phyloP scores from a whole-genome alignment of 1,140 invertebrate species.

The Drosophila littoralis region DNA sequence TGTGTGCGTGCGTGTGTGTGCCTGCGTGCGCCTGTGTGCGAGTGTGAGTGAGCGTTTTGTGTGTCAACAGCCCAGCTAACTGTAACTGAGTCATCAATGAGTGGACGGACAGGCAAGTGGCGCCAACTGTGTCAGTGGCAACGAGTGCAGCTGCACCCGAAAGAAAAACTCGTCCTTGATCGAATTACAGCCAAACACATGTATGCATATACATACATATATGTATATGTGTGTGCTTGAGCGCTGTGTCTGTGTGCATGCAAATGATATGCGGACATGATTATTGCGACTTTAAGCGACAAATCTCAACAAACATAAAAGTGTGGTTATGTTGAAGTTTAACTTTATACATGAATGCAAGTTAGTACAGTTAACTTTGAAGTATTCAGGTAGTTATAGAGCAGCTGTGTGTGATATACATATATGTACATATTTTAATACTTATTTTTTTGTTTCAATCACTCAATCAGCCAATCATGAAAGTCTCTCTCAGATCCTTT shows the following conservation, averaged over 20 bases:
- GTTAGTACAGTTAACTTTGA: not conserved
- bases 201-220: not conserved
- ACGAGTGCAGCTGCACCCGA: conserved; percentile 13
- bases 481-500: no score
- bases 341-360: not conserved
- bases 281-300: not conserved
- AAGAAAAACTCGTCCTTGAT: conserved; percentile 58
- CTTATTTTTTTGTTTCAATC: no score
- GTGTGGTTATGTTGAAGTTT: not conserved
- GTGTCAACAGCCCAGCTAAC: conserved; percentile 54
- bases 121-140: conserved; percentile 45
- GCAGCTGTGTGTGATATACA: not conserved
- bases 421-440: not conserved
- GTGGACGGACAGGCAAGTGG: conserved; percentile 21
- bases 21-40: conserved; percentile 4
- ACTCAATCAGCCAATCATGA: no score
- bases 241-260: not conserved
- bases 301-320: not conserved
- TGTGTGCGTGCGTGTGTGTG: conserved; percentile 24
- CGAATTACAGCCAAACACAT: conserved; percentile 41
- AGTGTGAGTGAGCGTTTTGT: conserved; percentile 51
- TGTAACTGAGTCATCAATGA: conserved; percentile 43
- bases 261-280: conserved; percentile 8
- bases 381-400: no score
- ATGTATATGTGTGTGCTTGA: not conserved